Percentiles rank a stretch among this genome's conserved stretches.
These are phyloP conservation scores for Syrmaticus mikado DNA, from an alignment of 2,113 vertebrate species.

Conservation along the genomic window DNA sequence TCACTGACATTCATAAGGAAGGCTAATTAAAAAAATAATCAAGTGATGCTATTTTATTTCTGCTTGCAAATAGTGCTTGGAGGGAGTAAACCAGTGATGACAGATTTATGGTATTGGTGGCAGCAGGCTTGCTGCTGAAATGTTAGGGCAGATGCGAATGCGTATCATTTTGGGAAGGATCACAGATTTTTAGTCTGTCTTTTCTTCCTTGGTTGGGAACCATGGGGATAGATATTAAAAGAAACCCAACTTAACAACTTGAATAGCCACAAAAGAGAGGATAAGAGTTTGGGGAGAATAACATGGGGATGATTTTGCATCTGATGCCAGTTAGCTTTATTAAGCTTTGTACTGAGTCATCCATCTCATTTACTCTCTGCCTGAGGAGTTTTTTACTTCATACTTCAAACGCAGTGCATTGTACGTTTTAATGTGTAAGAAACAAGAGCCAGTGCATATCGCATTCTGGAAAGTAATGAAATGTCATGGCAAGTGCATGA, in stretches of 20 bases:
- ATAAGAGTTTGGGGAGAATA: neutral
- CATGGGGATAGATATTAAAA: slow-evolving; percentile 23
- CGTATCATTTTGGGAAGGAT: slow-evolving; percentile 62
- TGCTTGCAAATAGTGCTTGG: slow-evolving; percentile 28
- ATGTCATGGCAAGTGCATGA: slow-evolving; percentile 9
- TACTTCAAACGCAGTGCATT: neutral
- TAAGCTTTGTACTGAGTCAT: slow-evolving; percentile 23
- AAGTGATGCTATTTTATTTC: slow-evolving; percentile 22
- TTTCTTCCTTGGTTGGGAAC: slow-evolving; percentile 47
- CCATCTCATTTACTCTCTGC: slow-evolving; percentile 40
- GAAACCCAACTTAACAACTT: neutral
- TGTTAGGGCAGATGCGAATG: slow-evolving; percentile 38
- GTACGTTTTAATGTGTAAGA: slow-evolving; percentile 35
- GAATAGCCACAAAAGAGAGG: slow-evolving; percentile 32
- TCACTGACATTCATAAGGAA: neutral
- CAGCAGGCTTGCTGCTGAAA: slow-evolving; percentile 39
- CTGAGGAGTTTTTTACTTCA: neutral
- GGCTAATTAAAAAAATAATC: slow-evolving; percentile 16
- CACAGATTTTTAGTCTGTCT: slow-evolving; percentile 50
- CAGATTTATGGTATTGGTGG: slow-evolving; percentile 56
- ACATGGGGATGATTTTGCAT: slow-evolving; percentile 29
- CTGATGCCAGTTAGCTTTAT: slow-evolving; percentile 57
- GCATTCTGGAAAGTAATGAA: slow-evolving; percentile 27
- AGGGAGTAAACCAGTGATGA: slow-evolving; percentile 51
- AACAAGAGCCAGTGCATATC: neutral